Evolutionary conservation across 2,888 invertebrate genomes (phyloP), one percentile per base, ranked within the genome.

Genomic region (Atethmia centrago): DNA sequence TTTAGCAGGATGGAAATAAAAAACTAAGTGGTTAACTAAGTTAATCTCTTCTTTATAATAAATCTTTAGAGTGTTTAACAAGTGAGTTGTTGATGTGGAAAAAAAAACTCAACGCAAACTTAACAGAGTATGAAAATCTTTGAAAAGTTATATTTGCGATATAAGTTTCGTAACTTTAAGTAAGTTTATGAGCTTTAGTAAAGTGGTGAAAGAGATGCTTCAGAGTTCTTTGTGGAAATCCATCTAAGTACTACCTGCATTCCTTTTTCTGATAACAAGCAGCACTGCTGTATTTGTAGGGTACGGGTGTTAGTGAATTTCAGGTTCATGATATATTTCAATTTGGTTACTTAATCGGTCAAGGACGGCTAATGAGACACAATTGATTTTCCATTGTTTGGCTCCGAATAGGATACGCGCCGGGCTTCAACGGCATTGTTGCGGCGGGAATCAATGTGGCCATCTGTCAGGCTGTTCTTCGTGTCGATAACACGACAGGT

Each of bases 61-160:
- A 61, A 55, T 70, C 36, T 62, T 36, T 5, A 31, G 28, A 78
- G 36, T 45, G 19, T 64, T 79, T 47, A 16, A 49, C 21, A 71
- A 56, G 42, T n/a, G n/a, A 61, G 19, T 72, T 64, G 21, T 31
- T 71, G 25, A 21, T 40, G 45, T 25, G 25, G 14, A 42, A 71
- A 28, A 31, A 28, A 31, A 47, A n/a, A n/a, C 49, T 59, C 10
- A 25, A 40, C 25, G 21, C 5, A n/a, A 55, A 65, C 42, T 55
- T 78, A 53, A 49, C 65, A 53, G 70, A 49, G 25, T 56, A 49
- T 36, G 51, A 71, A 47, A n/a, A 25, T 64, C 16, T 53, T 77
- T 19, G 12, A 10, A 36, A 63, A 62, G 16, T 59, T 47, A 25
- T 42, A 59, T 40, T 47, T 19, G 40, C 28, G 14, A 36, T 53